Base-by-base conservation (phyloP, 2,797 vertebrate genomes). In the Nannoperca australis region DNA sequence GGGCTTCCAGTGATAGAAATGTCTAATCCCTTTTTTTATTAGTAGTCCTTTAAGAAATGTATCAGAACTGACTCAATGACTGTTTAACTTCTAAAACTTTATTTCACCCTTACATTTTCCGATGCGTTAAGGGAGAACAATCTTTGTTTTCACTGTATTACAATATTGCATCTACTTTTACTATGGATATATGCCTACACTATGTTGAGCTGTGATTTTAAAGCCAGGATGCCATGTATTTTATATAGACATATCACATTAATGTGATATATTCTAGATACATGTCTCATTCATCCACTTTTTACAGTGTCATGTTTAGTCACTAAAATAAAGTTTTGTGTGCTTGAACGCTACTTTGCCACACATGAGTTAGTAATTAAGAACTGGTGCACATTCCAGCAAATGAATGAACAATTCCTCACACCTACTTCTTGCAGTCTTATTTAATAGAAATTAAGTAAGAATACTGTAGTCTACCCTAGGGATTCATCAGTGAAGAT, bases 1-100 rank as follows among this genome's bases (percentile, higher is more conserved):
- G 45, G 12, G n/a, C 34, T 61, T 76, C 2, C 27, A 71, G 20
- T 71, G 7, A 58, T 34, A 34, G 44, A 70, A 61, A 78, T 14
- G 2, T 30, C 6, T 0, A 27, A 2, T 27, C 4, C 11, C 0
- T 7, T 14, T 14, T 22, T 49, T 7, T 18, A n/a, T 45, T 0
- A 54, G 2, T 42, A 12, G 7, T 30, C n/a, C 6, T 75, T 65
- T n/a, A 44, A 75, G 32, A 6, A 65, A 24, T 61, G 67, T 34
- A 70, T 13, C 50, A 24, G 60, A 17, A 65, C 49, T 64, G 12
- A 73, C 14, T 55, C 0, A 27, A 3, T 62, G 15, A 70, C 59
- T 50, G 47, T 50, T 61, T 45, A 6, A 61, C 30, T 9, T 32
- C 27, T 27, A 20, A 42, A 53, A 47, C 34, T 56, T 59, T 2